These are phyloP conservation scores for Lathamus discolor DNA, from an alignment of 2,113 vertebrate genomes.

Conservation along the genomic window DNA sequence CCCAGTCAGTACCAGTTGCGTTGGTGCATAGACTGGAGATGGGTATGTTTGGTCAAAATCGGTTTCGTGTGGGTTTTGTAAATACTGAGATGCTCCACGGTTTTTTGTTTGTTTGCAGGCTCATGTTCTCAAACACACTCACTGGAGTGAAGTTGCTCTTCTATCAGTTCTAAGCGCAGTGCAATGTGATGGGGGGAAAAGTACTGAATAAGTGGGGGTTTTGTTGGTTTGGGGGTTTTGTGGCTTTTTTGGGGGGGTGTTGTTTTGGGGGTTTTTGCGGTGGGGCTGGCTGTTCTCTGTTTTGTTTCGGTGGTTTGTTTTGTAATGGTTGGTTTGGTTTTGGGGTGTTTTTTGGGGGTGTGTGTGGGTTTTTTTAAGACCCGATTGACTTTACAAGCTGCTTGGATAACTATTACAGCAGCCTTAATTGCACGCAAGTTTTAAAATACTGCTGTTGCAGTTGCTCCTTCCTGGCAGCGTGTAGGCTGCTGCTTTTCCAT, in stretches of 20 bases:
- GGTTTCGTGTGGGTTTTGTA: accelerated
- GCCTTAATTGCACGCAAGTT: neutral
- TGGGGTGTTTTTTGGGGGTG: neutral
- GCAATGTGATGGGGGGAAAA: accelerated
- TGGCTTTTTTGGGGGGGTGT: neutral
- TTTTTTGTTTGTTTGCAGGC: too few species aligned
- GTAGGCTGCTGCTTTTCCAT: neutral
- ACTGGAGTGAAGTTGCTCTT: neutral
- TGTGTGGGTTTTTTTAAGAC: neutral
- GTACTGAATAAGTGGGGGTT: neutral
- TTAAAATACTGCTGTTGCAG: neutral
- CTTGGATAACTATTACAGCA: neutral
- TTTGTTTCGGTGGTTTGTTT: neutral
- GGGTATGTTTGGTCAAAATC: neutral
- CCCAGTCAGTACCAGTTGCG: accelerated
- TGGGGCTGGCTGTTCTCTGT: neutral
- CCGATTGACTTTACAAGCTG: neutral
- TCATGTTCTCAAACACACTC: neutral
- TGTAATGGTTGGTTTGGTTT: neutral
- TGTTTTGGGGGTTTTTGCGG: neutral
- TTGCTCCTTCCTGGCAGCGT: neutral
- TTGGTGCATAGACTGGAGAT: neutral
- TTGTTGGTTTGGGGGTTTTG: neutral
- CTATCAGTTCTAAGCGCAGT: neutral
- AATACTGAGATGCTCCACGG: accelerated